Base-by-base conservation (phyloP, 2,797 vertebrate species). In the Enteromius trimaculatus region DNA sequence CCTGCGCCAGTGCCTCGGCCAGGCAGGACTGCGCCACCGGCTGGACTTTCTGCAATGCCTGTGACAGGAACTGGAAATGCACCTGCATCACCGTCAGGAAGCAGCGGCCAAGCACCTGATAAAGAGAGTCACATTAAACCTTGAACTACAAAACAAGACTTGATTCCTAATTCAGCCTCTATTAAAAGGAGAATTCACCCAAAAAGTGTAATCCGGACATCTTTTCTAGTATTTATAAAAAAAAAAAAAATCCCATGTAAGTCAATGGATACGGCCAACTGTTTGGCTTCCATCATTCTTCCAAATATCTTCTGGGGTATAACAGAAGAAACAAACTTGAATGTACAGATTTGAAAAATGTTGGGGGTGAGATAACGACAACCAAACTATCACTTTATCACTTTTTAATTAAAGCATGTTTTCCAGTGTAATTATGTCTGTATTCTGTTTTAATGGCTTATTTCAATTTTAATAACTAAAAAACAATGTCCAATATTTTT, bases 1-100 rank as follows among this genome's bases (percentile, higher is more conserved):
- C 94, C 84, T 97, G 95, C 3, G 96, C 97, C 60, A 96, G 93
- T 14, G 94, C 95, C 90, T 99, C 98, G 0, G 97, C 95, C 92
- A 99, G 95, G 90, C 97, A 99, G 21, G 97, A 97, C 92, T 99
- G 97, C 8, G 97, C 97, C 91, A 99, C 97, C 0, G 98, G 98
- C 92, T 99, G 98, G 53, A 99, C 97, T 85, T 99, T 99, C 94
- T 99, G 98, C 91, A 99, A 86, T 2, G 98, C 98, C 82, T 99
- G 98, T 1, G 98, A 99, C 85, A 99, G 92, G 94, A 99, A 99
- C 95, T 99, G 98, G 91, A 99, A 99, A 92, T 99, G 98, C 90
- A 99, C 98, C 93, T 99, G 98, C 96, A 99, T 96, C 93, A 99
- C 98, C 0, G 98, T 99, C 93, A 99, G 91, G 93, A 99, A 99